These are phyloP conservation scores for Schizopygopsis pylzovi DNA, from an alignment of 2,797 vertebrate species.

Conservation along the genomic window DNA sequence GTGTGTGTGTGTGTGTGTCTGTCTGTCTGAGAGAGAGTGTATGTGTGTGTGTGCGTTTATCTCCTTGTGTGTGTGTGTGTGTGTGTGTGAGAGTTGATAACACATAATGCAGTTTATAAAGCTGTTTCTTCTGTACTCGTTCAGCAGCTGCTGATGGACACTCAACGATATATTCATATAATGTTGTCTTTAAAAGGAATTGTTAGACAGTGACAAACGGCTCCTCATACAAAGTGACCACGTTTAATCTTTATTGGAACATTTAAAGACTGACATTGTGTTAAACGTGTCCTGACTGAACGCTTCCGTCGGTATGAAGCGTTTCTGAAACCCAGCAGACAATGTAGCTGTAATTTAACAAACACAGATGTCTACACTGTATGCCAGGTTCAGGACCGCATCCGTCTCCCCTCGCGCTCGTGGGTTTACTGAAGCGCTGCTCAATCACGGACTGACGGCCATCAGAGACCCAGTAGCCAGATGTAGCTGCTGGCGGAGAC, in stretches of 20 bases:
- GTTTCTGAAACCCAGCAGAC: slow-evolving; percentile 99
- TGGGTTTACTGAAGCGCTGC: neutral
- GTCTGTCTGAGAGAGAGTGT: neutral
- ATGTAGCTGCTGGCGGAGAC: slow-evolving; percentile 97
- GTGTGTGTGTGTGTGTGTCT: too few species aligned
- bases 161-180: neutral
- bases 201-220: neutral
- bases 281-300: neutral
- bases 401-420: neutral
- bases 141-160: neutral
- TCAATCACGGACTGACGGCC: slow-evolving; percentile 56
- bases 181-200: neutral
- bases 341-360: slow-evolving; percentile 98
- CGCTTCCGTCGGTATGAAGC: slow-evolving; percentile 65
- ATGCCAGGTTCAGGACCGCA: slow-evolving; percentile 92
- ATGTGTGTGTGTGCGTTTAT: neutral
- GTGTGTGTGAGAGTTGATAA: neutral
- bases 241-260: neutral
- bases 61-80: neutral
- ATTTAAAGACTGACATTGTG: neutral
- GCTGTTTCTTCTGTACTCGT: neutral
- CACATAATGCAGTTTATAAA: neutral
- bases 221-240: neutral
- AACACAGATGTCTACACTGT: slow-evolving; percentile 99
- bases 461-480: slow-evolving; percentile 99